Percentiles rank a stretch among this genome's conserved stretches.
Evolutionary conservation across 92 coral and sea anemone species (phyloP).

Genomic region (Diadumene lineata): DNA sequence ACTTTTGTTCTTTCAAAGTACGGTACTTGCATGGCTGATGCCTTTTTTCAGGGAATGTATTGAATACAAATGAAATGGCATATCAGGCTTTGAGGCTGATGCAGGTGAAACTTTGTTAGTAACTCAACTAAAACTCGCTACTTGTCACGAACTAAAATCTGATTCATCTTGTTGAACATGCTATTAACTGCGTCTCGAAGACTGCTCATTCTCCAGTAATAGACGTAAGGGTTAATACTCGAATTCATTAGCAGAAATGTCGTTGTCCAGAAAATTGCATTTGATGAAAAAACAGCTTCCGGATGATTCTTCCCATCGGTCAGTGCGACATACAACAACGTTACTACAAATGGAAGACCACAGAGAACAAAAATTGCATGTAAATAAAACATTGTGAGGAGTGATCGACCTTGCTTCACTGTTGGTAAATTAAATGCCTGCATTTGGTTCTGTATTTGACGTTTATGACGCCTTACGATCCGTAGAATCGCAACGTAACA

Average conservation of each 20-base stretch:
- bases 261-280: conserved; percentile 17
- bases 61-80: too few species aligned
- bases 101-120: too few species aligned
- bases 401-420: conserved; percentile 6
- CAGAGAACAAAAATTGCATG: conserved; percentile 2
- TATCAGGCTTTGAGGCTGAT: too few species aligned
- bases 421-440: conserved; percentile 14
- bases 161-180: background rate
- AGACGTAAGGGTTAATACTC: conserved; percentile 33
- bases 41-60: too few species aligned
- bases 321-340: too few species aligned
- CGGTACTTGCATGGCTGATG: too few species aligned
- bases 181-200: conserved; percentile 7
- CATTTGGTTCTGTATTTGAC: conserved; percentile 17
- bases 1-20: too few species aligned
- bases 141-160: too few species aligned
- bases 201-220: conserved; percentile 41
- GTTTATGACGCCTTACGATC: conserved; percentile 11
- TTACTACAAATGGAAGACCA: conserved; percentile 8
- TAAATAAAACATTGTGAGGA: conserved; percentile 16
- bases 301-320: too few species aligned
- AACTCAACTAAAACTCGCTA: too few species aligned
- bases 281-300: conserved; percentile 1
- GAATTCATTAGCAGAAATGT: conserved; percentile 28
- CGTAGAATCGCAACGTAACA: conserved; percentile 14